Percentiles rank a stretch among this genome's conserved stretches.
Evolutionary conservation across 2,888 invertebrate genomes (phyloP).

Genomic region (Sminthurides aquaticus): DNA sequence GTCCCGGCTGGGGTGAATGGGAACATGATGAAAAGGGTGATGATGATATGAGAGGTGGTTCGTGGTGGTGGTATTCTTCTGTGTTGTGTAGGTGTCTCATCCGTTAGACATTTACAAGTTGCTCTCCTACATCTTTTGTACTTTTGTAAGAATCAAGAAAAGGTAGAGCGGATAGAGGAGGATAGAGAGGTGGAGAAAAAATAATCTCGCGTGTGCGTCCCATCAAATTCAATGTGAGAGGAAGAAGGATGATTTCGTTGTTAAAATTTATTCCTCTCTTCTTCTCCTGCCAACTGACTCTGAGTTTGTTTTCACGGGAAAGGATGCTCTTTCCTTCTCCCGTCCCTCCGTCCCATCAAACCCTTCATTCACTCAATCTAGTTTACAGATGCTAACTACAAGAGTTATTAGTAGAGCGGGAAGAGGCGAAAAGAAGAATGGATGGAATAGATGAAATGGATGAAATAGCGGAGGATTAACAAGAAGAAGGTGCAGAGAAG

Average conservation of each 20-base stretch:
- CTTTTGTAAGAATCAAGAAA: neutral
- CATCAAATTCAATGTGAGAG: neutral
- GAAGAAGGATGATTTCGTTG: neutral
- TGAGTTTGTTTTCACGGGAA: neutral
- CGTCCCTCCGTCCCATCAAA: too few relatives aligned
- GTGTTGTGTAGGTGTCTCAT: too few relatives aligned
- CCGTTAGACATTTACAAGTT: neutral
- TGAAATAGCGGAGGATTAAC: too few relatives aligned
- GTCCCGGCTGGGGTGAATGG: too few relatives aligned
- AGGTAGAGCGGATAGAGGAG: neutral
- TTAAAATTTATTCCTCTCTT: neutral
- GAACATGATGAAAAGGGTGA: too few relatives aligned
- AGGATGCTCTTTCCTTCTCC: too few relatives aligned
- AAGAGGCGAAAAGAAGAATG: neutral
- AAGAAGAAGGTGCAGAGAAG: neutral
- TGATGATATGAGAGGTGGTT: neutral
- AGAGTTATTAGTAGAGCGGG: neutral
- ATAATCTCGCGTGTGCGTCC: neutral
- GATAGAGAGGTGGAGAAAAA: neutral
- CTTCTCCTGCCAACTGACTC: neutral
- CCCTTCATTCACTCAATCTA: too few relatives aligned
- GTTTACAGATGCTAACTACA: neutral
- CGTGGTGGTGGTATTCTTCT: too few relatives aligned
- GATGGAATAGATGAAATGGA: too few relatives aligned
- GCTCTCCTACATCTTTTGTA: too few relatives aligned